These are phyloP conservation scores for Hemichromis elongatus DNA, from an alignment of 2,113 vertebrate species.

Conservation along the genomic window DNA sequence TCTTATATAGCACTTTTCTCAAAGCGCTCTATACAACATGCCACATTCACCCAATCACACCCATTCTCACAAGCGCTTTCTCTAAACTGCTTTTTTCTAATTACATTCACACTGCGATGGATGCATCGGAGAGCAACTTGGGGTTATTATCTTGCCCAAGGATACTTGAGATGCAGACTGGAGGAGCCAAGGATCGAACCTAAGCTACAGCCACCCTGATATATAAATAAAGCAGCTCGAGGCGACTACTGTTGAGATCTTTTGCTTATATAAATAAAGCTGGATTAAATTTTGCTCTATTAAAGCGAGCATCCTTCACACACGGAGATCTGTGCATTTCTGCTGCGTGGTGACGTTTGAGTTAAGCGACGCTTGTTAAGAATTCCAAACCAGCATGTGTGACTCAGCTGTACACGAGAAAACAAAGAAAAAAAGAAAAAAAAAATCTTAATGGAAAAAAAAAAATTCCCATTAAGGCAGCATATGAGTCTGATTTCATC, in stretches of 20 bases:
- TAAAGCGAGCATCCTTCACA: not conserved
- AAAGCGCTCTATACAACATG: no score
- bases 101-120: no score
- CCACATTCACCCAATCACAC: no score
- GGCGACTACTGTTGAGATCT: not conserved
- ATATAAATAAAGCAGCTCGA: fast-evolving
- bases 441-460: not conserved
- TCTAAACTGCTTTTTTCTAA: no score
- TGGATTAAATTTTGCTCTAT: not conserved
- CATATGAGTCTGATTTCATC: not conserved
- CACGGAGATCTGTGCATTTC: not conserved
- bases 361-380: not conserved
- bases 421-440: not conserved
- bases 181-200: no score
- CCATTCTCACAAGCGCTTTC: no score
- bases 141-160: no score
- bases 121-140: no score
- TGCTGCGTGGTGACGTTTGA: not conserved
- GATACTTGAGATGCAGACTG: no score
- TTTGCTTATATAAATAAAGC: not conserved
- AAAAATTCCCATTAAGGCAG: fast-evolving
- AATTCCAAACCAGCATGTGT: not conserved
- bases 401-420: not conserved
- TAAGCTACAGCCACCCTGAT: no score
- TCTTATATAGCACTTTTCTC: no score